Percentiles rank a stretch among this genome's conserved stretches.
Conservation (phyloP, 2,888 invertebrate genomes). For the Oscheius sp. region DNA sequence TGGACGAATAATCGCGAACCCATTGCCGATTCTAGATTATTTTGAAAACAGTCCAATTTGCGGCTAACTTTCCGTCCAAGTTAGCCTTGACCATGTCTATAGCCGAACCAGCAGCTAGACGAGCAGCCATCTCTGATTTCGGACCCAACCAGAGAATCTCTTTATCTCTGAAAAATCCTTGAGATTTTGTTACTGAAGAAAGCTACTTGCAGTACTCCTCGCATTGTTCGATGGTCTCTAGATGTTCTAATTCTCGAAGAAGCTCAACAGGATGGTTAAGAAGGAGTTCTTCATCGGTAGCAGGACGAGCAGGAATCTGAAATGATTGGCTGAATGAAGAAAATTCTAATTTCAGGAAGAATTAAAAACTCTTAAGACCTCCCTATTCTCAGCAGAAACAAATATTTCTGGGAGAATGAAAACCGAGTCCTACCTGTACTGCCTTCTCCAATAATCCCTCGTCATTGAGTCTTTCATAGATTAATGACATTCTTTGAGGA, state of each 20-base stretch:
- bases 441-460: slow-evolving; percentile 47
- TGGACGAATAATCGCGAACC: slow-evolving; percentile 94
- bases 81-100: slow-evolving; percentile 55
- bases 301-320: slow-evolving; percentile 53
- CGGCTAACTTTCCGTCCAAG: slow-evolving; percentile 38
- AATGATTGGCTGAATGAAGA: neutral
- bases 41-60: neutral
- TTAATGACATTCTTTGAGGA: slow-evolving; percentile 55
- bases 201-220: slow-evolving; percentile 52
- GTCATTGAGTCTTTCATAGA: slow-evolving; percentile 45
- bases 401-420: no score
- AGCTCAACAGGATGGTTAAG: slow-evolving; percentile 50
- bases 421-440: slow-evolving; percentile 33
- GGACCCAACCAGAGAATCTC: slow-evolving; percentile 57
- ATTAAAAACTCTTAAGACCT: neutral
- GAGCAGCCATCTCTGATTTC: slow-evolving; percentile 45
- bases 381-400: neutral
- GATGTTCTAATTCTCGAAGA: slow-evolving; percentile 40
- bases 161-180: slow-evolving; percentile 37
- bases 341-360: neutral
- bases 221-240: slow-evolving; percentile 45
- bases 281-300: slow-evolving; percentile 52
- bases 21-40: slow-evolving; percentile 75
- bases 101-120: slow-evolving; percentile 51
- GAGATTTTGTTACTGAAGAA: neutral